These are phyloP conservation scores for Porphyrio hochstetteri DNA, from an alignment of 2,113 vertebrate genomes.

Conservation along the genomic window DNA sequence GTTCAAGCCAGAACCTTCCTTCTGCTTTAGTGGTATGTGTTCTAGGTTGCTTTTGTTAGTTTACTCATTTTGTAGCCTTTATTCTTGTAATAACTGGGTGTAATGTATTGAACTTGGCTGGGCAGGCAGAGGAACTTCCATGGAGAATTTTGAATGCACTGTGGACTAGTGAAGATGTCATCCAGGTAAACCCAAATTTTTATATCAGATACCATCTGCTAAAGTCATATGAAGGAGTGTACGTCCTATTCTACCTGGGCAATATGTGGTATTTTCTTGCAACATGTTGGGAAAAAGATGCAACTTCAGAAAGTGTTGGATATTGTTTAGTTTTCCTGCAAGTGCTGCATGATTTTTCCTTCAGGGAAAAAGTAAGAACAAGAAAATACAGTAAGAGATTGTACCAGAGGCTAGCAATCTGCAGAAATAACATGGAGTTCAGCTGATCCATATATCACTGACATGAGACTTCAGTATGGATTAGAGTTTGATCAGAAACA, in stretches of 20 bases:
- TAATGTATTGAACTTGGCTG: background rate
- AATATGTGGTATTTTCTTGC: background rate
- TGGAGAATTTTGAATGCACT: background rate
- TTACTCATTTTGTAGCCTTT: background rate
- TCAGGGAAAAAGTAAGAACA: background rate
- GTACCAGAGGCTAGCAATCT: background rate
- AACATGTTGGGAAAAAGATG: background rate
- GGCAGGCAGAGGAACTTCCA: background rate
- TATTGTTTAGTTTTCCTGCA: background rate
- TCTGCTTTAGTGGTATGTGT: background rate
- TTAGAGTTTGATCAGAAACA: background rate
- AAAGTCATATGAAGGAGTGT: background rate
- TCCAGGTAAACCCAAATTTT: background rate
- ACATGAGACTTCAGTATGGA: background rate
- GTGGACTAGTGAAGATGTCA: background rate
- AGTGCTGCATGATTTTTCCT: background rate
- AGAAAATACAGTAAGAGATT: background rate
- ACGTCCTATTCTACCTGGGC: background rate
- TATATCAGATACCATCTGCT: background rate
- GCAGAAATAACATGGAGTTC: background rate
- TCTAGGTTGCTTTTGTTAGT: background rate
- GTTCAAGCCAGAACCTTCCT: background rate
- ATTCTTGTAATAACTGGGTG: background rate
- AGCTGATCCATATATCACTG: rapidly evolving
- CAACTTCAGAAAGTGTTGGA: background rate